Evolutionary conservation across 1,140 invertebrate genomes (phyloP), one percentile per base, ranked within the genome.

Genomic region (Bombus balteatus): DNA sequence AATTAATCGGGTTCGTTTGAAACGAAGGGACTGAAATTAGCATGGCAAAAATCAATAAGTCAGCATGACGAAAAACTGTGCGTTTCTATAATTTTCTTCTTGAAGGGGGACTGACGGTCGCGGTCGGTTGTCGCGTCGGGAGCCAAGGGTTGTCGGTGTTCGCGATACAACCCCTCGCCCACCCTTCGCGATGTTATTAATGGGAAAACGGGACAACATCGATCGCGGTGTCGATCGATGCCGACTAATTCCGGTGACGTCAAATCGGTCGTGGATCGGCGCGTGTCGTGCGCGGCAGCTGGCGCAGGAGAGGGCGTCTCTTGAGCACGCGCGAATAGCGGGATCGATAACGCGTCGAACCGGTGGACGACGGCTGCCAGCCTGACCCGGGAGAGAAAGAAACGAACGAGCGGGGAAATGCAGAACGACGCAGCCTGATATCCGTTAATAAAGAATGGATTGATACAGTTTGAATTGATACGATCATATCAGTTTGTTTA

Each of bases 341-440:
- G 87, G 85, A 94, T 94, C 94, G 93, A 94, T 94, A 94, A 72
- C 76, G 72, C 85, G 83, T 81, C 77, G 74, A 85, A 85, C 72
- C 82, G 80, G 70, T 78, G 81, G 86, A 39, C 81, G 79, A 15
- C 22, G 47, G 59, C 43, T 43, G n/a, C 2, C n/a, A 53, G 43
- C 70, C 74, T 41, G 57, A 73, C 43, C 68, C 57, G 53, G 32
- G 85, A 47, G 72, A 75, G 77, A 75, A 74, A 82, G 80, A 83
- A 88, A 81, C 28, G 79, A 12, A 34, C 25, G 34, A n/a, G 39
- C n/a, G 66, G 62, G 47, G 72, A 83, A 74, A 82, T 47, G 37
- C 39, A 76, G 73, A 53, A 43, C 43, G 25, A 43, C 37, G 28
- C 25, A 53, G 8, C 10, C 37, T 34, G 59, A 37, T 80, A 37